Base-by-base conservation (phyloP, 2,888 invertebrate species). In the Crematogaster levior region DNA sequence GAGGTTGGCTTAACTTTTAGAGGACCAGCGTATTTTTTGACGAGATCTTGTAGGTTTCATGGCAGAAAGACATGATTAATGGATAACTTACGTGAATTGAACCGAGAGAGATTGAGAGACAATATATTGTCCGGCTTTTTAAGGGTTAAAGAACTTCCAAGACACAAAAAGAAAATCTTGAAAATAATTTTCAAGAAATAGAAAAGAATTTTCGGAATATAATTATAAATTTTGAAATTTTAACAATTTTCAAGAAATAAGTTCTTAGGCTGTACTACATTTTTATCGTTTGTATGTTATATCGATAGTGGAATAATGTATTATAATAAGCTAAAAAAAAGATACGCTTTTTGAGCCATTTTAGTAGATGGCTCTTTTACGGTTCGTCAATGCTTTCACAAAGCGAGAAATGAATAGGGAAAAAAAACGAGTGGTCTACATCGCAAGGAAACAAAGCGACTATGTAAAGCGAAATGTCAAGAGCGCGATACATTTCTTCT, bases 381-480 rank as follows among this genome's bases (percentile, higher is more conserved):
- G 21, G 56, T 56, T 53, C 6, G 56, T 77, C 72, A 56, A 43
- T 18, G 51, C 40, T 30, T 43, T 77, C 21, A 56, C 77, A 56
- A 56, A 70, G 56, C 21, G 72, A 34, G 18, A 18, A 43, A 24
- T 70, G 72, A 77, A 43, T 15, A 43, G 43, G 9, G 34, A 18
- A 56, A 58, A 58, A 77, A 34, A 34, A 68, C 56, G 70, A 56
- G 77, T 24, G 56, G 40, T 56, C 30, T 21, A 40, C 70, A 21
- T 43, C 21, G 12, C 43, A 10, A 68, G 3, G 18, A 56, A 43
- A 77, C 72, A 70, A 77, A 70, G 77, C 77, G 30, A 43, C 21
- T 43, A n/a, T 68, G 53, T 30, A n/a, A 53, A 77, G 40, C n/a
- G 40, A 77, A 77, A 70, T 77, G 77, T 77, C 77, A 77, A 77